phyloP scores from a whole-genome alignment of 2,113 vertebrate genomes.

The Cacatua alba region DNA sequence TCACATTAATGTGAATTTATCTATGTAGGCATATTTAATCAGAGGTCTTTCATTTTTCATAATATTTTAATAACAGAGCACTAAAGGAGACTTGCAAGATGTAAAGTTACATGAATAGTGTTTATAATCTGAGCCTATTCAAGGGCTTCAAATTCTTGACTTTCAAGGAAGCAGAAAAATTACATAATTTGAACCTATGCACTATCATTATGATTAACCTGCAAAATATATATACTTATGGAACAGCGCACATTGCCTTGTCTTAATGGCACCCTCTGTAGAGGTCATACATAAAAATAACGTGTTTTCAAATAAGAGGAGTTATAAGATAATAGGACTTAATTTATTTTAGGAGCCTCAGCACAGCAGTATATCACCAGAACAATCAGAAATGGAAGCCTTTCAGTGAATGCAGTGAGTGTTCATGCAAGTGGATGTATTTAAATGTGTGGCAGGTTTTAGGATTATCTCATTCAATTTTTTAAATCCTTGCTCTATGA shows the following conservation, averaged over 20 bases:
- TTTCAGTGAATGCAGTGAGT: too few species aligned
- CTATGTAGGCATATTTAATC: conserved; percentile 65
- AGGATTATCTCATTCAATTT: too few species aligned
- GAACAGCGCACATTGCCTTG: background rate
- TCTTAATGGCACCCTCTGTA: background rate
- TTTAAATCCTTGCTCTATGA: too few species aligned
- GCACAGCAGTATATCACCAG: too few species aligned
- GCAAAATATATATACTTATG: background rate
- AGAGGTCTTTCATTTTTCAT: conserved; percentile 66
- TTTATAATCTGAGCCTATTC: conserved; percentile 49
- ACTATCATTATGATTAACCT: conserved; percentile 15
- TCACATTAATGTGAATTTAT: conserved; percentile 66
- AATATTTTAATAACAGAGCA: conserved; percentile 72
- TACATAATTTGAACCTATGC: conserved; percentile 28
- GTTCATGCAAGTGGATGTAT: too few species aligned
- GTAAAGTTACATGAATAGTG: conserved; percentile 45
- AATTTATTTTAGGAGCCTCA: too few species aligned
- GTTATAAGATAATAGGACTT: background rate
- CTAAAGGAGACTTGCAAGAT: conserved; percentile 52
- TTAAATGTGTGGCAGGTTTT: too few species aligned
- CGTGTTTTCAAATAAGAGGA: background rate
- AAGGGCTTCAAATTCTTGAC: background rate
- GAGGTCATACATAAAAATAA: background rate
- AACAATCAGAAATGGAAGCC: too few species aligned
- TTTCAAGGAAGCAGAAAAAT: conserved; percentile 44